Conservation (phyloP, 2,113 vertebrate genomes). For the Platichthys flesus region DNA sequence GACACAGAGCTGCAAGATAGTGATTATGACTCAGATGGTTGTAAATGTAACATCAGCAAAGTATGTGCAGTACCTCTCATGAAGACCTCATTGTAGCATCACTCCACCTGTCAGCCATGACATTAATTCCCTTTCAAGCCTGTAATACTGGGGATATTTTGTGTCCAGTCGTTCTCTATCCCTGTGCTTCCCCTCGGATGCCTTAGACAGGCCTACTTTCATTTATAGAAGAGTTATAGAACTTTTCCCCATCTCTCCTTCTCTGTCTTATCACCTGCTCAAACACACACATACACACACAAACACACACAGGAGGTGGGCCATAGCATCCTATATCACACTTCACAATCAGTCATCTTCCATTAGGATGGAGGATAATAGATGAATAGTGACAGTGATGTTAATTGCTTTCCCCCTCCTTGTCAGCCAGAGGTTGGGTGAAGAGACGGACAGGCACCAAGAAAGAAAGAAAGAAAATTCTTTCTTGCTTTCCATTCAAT, state of each 20-base stretch:
- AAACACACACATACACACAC: neutral
- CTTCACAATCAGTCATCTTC: slow-evolving; percentile 79
- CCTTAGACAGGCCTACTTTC: neutral
- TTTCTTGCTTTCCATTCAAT: neutral
- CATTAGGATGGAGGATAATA: slow-evolving; percentile 77
- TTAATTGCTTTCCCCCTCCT: slow-evolving; percentile 79
- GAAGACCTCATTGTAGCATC: neutral
- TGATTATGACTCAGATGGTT: neutral
- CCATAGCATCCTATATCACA: slow-evolving; percentile 36
- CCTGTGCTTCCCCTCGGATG: no score
- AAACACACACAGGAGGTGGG: slow-evolving; percentile 18
- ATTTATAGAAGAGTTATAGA: neutral
- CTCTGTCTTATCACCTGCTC: neutral
- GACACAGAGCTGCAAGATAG: neutral
- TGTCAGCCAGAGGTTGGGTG: slow-evolving; percentile 60
- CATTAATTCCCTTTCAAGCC: neutral
- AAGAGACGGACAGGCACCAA: slow-evolving; percentile 8
- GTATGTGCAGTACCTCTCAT: neutral
- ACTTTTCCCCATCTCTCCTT: neutral
- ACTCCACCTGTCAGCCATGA: neutral
- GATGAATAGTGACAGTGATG: slow-evolving; percentile 83
- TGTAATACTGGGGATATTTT: neutral
- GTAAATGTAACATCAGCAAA: no score
- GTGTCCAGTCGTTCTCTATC: neutral
- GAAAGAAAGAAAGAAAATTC: neutral